Conservation (phyloP, 2,888 invertebrate genomes). For the Sarcophaga variegata region DNA sequence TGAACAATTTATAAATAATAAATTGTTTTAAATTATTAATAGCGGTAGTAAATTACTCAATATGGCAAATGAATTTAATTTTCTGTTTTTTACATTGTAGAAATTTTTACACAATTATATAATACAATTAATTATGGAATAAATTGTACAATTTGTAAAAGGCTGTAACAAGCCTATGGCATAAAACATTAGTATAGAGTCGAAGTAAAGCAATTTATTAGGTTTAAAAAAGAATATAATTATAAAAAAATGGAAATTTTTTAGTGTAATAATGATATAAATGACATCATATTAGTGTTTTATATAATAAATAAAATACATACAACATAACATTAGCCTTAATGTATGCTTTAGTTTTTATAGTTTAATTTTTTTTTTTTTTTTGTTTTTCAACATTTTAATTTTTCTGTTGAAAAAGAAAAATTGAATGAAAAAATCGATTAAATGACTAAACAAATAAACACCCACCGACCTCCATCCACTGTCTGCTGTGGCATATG, state of each 20-base stretch:
- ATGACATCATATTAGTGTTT: not conserved
- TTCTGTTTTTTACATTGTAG: conserved; percentile 24
- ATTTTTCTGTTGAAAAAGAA: not conserved
- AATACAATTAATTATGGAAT: conserved; percentile 25
- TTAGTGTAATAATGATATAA: not conserved
- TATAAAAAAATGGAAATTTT: not conserved
- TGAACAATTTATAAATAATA: conserved; percentile 46
- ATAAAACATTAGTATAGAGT: not conserved
- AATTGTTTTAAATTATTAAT: conserved; percentile 42
- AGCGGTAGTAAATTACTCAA: conserved; percentile 40
- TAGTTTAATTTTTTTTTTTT: not conserved
- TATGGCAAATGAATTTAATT: conserved; percentile 53
- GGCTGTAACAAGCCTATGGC: not conserved
- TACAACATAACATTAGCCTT: not conserved
- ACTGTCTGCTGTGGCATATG: not conserved
- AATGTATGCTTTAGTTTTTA: conserved; percentile 9
- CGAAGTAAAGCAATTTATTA: no score
- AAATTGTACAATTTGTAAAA: conserved; percentile 17
- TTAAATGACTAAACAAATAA: conserved; percentile 53
- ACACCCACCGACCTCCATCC: not conserved
- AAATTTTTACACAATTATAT: conserved; percentile 13
- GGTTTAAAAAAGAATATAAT: no score
- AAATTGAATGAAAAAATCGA: conserved; percentile 29
- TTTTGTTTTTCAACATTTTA: not conserved
- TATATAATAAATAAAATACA: not conserved